Evolutionary conservation across 2,797 vertebrate genomes (phyloP), one percentile per base, ranked within the genome.

Genomic region (Urosaurus nigricauda): DNA sequence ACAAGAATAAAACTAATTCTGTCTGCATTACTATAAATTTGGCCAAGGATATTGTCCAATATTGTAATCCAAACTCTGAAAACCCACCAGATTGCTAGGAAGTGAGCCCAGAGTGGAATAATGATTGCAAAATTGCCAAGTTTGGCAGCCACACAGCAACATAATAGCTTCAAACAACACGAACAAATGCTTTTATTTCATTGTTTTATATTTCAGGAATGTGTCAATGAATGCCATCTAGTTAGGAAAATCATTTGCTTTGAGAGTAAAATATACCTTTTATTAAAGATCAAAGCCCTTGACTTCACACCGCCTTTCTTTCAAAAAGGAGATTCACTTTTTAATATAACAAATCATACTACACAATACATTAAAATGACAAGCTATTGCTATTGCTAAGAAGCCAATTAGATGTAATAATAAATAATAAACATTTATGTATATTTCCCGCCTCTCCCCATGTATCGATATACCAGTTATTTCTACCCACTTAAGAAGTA

Each of bases 61-160:
- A 92, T 0, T 85, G 43, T 63, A 91, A 93, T 77, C 75, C 88
- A 86, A 68, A 90, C 83, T 63, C 84, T 29, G 35, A 90, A 94
- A 88, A 89, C 79, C 73, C 86, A 89, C 63, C 71, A 90, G 47
- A 92, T 40, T 89, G 87, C 81, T 53, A 93, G 35, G 91, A 90
- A 92, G 77, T 9, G 9, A 1, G 6, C 9, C 47, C 51, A 90
- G 74, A 92, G 92, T 91, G 65, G 24, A 87, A 84, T 58, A 94
- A 77, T 73, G 94, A 86, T 32, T 85, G 90, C 24, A 60, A 85
- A 91, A 92, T 89, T 93, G 87, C 88, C 90, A 91, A 77, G 51
- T 88, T 26, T 88, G 73, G 71, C 89, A 93, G 84, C 53, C 88
- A 94, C 94, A 92, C 29, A 94, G 89, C 68, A 89, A 85, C 51